These are phyloP conservation scores for Sitta carolinensis DNA, from an alignment of 2,797 vertebrate species.

Conservation along the genomic window DNA sequence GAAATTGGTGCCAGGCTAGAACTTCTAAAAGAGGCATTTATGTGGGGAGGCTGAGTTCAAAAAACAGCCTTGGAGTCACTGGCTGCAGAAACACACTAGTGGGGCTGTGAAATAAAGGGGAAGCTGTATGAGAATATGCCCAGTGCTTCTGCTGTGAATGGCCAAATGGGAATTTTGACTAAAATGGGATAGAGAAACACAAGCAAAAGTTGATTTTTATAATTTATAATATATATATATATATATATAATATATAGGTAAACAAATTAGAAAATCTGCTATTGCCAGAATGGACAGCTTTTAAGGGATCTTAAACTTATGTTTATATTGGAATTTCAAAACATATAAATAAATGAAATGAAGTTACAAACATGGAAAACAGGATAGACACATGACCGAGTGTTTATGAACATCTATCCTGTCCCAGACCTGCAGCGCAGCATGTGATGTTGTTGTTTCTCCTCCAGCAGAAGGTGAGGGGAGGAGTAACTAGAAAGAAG, in stretches of 20 bases:
- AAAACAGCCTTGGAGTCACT: conserved; percentile 19
- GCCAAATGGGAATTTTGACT: background rate
- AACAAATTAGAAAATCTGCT: background rate
- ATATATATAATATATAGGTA: background rate
- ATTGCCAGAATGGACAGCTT: background rate
- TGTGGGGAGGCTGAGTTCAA: background rate
- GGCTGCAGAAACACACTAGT: background rate
- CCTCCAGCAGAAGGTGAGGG: conserved; percentile 26
- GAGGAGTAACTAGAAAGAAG: background rate
- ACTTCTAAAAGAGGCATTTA: conserved; percentile 50
- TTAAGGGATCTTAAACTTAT: background rate
- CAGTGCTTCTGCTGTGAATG: background rate
- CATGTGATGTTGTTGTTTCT: conserved; percentile 57
- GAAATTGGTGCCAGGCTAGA: conserved; percentile 48
- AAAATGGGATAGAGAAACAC: background rate
- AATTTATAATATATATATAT: background rate
- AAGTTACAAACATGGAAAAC: conserved; percentile 30
- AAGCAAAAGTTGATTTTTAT: background rate
- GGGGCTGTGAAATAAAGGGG: conserved; percentile 9
- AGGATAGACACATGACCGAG: conserved; percentile 1
- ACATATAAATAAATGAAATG: conserved; percentile 12
- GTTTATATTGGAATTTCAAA: background rate
- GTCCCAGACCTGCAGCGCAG: background rate
- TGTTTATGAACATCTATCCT: conserved; percentile 31
- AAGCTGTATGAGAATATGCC: background rate